Percentiles rank a stretch among this genome's conserved stretches.
Conservation (phyloP, 2,113 vertebrate genomes). For the Cricetomys ansorgei region DNA sequence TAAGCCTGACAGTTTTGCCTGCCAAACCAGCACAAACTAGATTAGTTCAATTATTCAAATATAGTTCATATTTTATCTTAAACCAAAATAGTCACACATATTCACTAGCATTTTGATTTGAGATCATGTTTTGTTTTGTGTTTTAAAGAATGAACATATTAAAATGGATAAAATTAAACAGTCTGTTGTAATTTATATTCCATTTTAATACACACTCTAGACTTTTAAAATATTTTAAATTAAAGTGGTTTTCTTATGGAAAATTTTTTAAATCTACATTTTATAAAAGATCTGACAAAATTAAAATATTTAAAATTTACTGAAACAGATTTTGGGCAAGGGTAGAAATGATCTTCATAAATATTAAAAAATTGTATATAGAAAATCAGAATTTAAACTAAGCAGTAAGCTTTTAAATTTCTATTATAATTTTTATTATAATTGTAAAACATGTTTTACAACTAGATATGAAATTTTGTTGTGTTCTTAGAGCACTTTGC, state of each 20-base stretch:
- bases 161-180: neutral
- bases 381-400: neutral
- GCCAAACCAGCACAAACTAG: neutral
- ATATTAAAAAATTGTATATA: neutral
- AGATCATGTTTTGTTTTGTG: neutral
- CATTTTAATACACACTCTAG: neutral
- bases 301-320: constrained; percentile 8
- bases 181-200: neutral
- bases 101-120: neutral
- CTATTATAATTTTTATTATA: neutral
- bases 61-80: neutral
- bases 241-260: neutral
- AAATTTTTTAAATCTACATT: neutral
- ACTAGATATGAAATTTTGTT: neutral
- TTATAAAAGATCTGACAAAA: neutral
- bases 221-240: neutral
- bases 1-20: neutral
- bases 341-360: neutral
- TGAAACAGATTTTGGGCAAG: neutral
- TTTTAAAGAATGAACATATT: neutral
- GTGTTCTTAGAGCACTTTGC: neutral
- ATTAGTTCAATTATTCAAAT: neutral
- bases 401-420: neutral
- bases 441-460: neutral
- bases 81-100: neutral